phyloP scores from a whole-genome alignment of 35 echinoderm and acorn worm genomes.

The Amphiura filiformis region DNA sequence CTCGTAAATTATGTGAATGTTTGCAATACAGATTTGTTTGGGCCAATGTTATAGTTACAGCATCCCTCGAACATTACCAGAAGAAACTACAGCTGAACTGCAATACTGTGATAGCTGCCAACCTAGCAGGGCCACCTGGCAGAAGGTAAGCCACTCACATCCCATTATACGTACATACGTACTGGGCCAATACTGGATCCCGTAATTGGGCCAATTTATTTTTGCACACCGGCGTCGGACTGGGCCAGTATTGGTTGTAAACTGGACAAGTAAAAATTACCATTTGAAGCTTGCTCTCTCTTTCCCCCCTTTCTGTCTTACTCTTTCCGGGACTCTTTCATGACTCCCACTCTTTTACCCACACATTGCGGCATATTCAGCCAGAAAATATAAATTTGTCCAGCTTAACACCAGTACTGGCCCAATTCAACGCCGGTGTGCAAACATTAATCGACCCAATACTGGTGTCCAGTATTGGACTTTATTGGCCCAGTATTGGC shows the following conservation, averaged over 20 bases:
- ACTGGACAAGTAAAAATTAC: too few relatives aligned
- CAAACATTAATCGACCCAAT: too few relatives aligned
- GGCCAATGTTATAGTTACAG: constrained; percentile 51
- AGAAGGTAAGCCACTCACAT: constrained; percentile 26
- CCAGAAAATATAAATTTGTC: too few relatives aligned
- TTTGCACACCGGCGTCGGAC: too few relatives aligned
- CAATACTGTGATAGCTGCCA: constrained; percentile 38
- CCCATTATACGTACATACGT: neutral
- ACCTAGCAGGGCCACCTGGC: constrained; percentile 30
- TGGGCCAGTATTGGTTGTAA: too few relatives aligned
- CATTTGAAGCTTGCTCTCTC: neutral
- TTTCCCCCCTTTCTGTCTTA: neutral
- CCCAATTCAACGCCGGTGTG: too few relatives aligned
- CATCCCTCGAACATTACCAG: constrained; percentile 34
- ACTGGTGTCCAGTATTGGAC: too few relatives aligned
- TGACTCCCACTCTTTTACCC: too few relatives aligned
- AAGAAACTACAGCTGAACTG: constrained; percentile 13
- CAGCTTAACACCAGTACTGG: too few relatives aligned
- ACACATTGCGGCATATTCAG: too few relatives aligned
- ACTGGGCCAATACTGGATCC: neutral
- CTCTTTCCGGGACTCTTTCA: too few relatives aligned
- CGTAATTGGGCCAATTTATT: neutral
- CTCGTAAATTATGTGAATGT: neutral
- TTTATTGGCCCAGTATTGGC: too few relatives aligned
- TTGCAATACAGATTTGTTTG: constrained; percentile 15